A percentile compares a stretch with the other conserved stretches of the same genome.
phyloP scores from a whole-genome alignment of 2,888 invertebrate species.

The Calliopum simillimum region DNA sequence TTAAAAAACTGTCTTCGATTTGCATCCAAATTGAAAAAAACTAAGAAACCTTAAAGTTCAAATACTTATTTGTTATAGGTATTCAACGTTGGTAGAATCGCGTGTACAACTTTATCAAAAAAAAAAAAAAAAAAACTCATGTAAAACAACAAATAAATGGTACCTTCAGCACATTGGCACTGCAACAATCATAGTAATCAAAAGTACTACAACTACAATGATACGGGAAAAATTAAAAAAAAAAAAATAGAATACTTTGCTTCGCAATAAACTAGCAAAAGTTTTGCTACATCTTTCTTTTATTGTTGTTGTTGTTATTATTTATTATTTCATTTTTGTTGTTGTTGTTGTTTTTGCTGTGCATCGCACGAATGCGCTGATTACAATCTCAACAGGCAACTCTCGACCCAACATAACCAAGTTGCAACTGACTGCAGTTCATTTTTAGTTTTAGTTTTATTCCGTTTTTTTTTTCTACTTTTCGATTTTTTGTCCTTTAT shows the following conservation, averaged over 20 bases:
- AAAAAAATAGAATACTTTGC: not conserved
- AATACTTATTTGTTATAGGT: too few species aligned
- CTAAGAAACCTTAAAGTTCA: too few species aligned
- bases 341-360: not conserved
- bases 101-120: not conserved
- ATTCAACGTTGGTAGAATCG: not conserved
- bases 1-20: too few species aligned
- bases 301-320: not conserved
- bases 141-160: conserved; percentile 8
- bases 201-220: not conserved
- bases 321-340: not conserved
- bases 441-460: not conserved
- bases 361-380: conserved; percentile 17
- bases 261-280: not conserved
- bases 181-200: not conserved
- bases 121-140: not conserved
- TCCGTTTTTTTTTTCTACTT: too few species aligned
- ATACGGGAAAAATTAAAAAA: not conserved
- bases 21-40: too few species aligned
- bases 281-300: not conserved
- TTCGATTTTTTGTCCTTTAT: too few species aligned
- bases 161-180: conserved; percentile 5
- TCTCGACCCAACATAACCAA: not conserved
- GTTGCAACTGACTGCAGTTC: not conserved
- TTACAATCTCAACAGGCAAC: conserved; percentile 4